Percentiles rank a stretch among this genome's conserved stretches.
Evolutionary conservation across 1,140 invertebrate genomes (phyloP).

Genomic region (Bombus pyrosoma): DNA sequence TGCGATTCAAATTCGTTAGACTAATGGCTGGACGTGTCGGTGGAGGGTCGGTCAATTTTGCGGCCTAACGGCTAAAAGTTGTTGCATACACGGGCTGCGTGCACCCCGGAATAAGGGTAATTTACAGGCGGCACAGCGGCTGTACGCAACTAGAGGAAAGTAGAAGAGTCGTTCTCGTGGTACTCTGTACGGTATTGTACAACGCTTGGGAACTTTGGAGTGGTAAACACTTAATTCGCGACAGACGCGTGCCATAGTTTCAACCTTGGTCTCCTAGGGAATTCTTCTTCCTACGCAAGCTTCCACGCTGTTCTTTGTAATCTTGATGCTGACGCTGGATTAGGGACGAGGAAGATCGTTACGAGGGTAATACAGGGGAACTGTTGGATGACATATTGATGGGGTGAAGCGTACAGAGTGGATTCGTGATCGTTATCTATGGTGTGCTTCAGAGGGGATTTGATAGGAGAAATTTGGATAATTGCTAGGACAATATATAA

Average conservation of each 20-base stretch:
- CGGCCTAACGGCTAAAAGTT: conserved; percentile 43
- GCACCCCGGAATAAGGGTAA: conserved; percentile 27
- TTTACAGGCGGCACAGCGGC: background rate
- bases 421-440: background rate
- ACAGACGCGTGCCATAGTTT: background rate
- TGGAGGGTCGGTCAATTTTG: conserved; percentile 39
- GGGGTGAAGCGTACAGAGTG: background rate
- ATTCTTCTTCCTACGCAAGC: background rate
- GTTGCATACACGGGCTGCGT: background rate
- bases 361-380: background rate
- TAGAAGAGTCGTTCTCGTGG: conserved; percentile 4
- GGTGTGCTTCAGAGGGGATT: background rate
- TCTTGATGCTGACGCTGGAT: background rate
- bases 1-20: conserved; percentile 57
- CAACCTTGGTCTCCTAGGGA: background rate
- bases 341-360: background rate
- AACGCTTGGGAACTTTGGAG: background rate
- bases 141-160: background rate
- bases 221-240: conserved; percentile 22
- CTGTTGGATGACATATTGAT: background rate
- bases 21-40: conserved; percentile 49
- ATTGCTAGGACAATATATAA: background rate
- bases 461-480: background rate
- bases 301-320: background rate
- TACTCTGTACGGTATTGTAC: background rate